Evolutionary conservation across 1,140 invertebrate genomes (phyloP).

Genomic region (Macrobrachium nipponense): DNA sequence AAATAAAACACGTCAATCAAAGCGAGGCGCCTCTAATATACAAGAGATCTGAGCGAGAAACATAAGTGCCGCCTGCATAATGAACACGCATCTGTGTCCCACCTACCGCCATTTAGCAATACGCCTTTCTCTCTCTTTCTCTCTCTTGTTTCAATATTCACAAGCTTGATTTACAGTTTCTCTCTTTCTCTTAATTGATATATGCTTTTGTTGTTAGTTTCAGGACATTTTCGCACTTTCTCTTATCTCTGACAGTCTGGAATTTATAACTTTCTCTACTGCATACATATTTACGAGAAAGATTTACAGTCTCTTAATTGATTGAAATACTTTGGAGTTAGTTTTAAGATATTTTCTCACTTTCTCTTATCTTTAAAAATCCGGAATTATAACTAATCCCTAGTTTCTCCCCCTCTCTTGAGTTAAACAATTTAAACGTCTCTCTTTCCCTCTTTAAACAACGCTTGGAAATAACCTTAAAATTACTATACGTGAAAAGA

Average conservation of each 20-base stretch:
- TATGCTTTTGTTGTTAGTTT: too few relatives aligned
- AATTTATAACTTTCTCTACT: too few relatives aligned
- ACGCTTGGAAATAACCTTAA: background rate
- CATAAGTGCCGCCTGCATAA: constrained; percentile 50
- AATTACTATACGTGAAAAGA: too few relatives aligned
- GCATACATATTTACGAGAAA: too few relatives aligned
- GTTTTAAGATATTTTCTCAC: background rate
- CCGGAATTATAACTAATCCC: background rate
- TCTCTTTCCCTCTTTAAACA: background rate
- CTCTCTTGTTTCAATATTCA: background rate
- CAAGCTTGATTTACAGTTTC: too few relatives aligned
- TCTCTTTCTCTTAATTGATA: too few relatives aligned
- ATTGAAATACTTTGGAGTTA: background rate
- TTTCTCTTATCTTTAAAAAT: background rate
- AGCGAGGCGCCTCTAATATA: constrained; percentile 17
- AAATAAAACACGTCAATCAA: background rate
- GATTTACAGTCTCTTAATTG: background rate
- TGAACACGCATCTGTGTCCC: constrained; percentile 24
- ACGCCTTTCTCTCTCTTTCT: background rate
- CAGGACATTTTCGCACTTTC: too few relatives aligned
- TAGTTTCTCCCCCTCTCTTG: background rate
- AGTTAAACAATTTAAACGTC: background rate
- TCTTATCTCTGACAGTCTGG: too few relatives aligned
- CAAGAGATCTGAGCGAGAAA: constrained; percentile 32
- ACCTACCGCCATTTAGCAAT: background rate